Base-by-base conservation (phyloP, 2,113 vertebrate genomes). In the Megaptera novaeangliae region DNA sequence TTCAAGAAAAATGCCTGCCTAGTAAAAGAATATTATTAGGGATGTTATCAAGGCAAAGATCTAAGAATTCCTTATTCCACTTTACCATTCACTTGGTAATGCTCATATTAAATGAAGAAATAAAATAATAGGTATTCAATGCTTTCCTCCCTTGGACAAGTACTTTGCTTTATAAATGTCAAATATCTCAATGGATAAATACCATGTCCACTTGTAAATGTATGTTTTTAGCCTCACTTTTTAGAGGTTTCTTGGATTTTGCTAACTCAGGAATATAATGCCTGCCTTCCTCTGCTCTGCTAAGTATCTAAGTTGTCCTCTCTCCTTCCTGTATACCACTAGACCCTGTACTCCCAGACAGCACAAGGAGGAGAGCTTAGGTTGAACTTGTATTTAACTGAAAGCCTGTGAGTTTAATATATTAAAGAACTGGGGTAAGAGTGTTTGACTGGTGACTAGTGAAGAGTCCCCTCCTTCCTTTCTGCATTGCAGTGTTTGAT, bases 11-110 rank as follows among this genome's bases (percentile, higher is more conserved):
- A 0, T 8, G n/a, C 36, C 71, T 96, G 52, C 25, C 23, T 59
- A 88, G 46, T 80, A 0, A 0, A 88, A 92, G 21, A 96, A 39
- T 91, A 80, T 68, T 75, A n/a, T 57, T 49, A 12, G 0, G 80
- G 12, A 11, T 87, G 44, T 83, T 96, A 1, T 82, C 71, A 97
- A 94, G 41, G 25, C 85, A 97, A 96, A 96, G 34, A 66, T 89
- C 55, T 80, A n/a, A 63, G n/a, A 96, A 41, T 80, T 83, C 23
- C 8, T 95, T 86, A 96, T 93, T 96, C 34, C 41, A 61, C 34
- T 96, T 88, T 92, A 91, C 97, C 36, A 59, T 91, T 49, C 63
- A 74, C 74, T 93, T 1, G 0, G 88, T 44, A 7, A 97, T 94
- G 27, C 21, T 97, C 41, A 55, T 11, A 39, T 41, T 90, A 80